Percentiles rank a stretch among this genome's conserved stretches.
These are phyloP conservation scores for Leptopilina boulardi DNA, from an alignment of 1,140 invertebrate genomes.

Conservation along the genomic window DNA sequence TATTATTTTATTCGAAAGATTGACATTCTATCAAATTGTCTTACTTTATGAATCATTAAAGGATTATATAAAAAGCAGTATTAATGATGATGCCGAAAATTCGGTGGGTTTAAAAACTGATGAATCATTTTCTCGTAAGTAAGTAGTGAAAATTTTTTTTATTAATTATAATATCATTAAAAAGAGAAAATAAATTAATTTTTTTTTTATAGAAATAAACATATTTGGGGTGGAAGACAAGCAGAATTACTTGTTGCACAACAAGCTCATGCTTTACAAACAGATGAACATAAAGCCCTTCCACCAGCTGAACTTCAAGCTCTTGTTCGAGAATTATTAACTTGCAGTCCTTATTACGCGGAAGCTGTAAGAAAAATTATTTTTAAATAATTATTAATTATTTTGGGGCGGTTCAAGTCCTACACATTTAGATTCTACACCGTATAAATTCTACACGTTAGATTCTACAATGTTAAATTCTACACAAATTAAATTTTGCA, in stretches of 20 bases:
- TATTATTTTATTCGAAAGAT: constrained; percentile 86
- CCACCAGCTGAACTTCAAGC: constrained; percentile 85
- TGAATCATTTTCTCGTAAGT: constrained; percentile 37
- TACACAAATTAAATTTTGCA: no score
- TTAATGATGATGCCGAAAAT: constrained; percentile 40
- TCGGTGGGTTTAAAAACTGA: constrained; percentile 41
- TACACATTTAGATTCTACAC: no score
- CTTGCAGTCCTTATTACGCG: constrained; percentile 87
- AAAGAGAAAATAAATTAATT: no score
- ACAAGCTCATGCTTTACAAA: constrained; percentile 87
- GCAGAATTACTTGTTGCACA: constrained; percentile 91
- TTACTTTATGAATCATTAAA: constrained; percentile 82
- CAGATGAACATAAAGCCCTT: constrained; percentile 87
- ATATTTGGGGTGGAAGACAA: constrained; percentile 88
- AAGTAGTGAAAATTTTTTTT: constrained; percentile 37
- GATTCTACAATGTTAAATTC: no score
- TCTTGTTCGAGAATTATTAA: constrained; percentile 85
- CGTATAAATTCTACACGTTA: no score
- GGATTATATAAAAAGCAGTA: constrained; percentile 67
- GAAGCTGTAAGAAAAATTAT: constrained; percentile 82
- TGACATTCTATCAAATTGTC: constrained; percentile 88
- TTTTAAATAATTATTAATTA: no score
- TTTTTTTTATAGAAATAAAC: constrained; percentile 40
- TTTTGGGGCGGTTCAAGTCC: no score
- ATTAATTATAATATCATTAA: no score